Conservation (phyloP, 2,113 vertebrate species). For the Antigone vipio region DNA sequence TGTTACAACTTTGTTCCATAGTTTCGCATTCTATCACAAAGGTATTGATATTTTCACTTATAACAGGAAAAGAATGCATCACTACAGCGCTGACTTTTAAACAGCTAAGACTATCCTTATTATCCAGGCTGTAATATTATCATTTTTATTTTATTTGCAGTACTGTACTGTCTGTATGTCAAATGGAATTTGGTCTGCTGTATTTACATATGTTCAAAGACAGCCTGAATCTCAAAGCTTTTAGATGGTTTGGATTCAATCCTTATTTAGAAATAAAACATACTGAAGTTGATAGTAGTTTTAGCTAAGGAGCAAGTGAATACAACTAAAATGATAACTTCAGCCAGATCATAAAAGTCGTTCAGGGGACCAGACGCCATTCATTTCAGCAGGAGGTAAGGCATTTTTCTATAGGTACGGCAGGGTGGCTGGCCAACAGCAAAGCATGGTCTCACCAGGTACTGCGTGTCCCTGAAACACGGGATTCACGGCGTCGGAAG, state of each 20-base stretch:
- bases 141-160: background rate
- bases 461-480: background rate
- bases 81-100: background rate
- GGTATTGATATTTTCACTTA: background rate
- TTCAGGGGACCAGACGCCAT: background rate
- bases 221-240: background rate
- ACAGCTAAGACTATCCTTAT: background rate
- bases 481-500: background rate
- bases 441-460: background rate
- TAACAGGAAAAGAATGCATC: background rate
- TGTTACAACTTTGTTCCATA: background rate
- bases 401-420: background rate
- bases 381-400: background rate
- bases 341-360: background rate
- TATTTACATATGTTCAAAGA: background rate
- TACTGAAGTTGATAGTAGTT: background rate
- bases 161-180: background rate
- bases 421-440: background rate
- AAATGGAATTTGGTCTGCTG: background rate
- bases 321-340: background rate
- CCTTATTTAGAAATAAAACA: background rate
- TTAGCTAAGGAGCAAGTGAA: background rate
- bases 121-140: background rate
- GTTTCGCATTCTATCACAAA: background rate
- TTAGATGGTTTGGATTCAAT: background rate